Evolutionary conservation across 2,113 vertebrate genomes (phyloP).

Genomic region (Podilymbus podiceps): DNA sequence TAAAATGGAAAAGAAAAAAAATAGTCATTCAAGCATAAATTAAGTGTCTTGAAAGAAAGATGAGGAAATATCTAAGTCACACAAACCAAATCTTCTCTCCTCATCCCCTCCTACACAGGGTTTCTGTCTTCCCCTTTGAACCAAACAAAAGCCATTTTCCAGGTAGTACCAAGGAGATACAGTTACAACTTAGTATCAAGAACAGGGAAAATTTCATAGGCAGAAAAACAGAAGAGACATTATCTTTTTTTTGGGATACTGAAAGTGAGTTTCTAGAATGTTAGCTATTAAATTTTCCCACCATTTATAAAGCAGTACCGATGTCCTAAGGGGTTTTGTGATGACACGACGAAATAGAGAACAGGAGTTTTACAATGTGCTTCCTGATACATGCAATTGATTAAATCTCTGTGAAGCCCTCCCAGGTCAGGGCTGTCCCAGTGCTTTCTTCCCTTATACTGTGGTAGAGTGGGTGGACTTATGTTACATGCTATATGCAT

Average conservation of each 20-base stretch:
- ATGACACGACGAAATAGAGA: too few relatives aligned
- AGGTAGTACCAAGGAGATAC: background rate
- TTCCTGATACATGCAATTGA: background rate
- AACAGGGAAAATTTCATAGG: background rate
- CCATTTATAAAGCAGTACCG: background rate
- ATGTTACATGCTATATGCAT: background rate
- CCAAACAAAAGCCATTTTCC: background rate
- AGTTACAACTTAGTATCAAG: background rate
- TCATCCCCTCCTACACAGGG: background rate
- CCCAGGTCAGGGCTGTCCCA: background rate
- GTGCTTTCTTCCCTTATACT: background rate
- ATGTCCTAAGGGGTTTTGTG: background rate
- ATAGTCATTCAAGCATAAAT: background rate
- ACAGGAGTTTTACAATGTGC: background rate
- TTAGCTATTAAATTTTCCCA: background rate
- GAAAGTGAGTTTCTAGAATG: background rate
- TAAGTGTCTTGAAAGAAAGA: background rate
- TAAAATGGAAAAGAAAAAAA: background rate
- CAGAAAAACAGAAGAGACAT: background rate
- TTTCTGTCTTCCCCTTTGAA: background rate
- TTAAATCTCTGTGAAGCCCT: background rate
- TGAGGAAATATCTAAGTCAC: background rate
- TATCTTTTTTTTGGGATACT: background rate
- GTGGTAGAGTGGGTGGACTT: background rate
- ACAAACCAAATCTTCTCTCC: background rate